A percentile compares a stretch with the other conserved stretches of the same genome.
phyloP scores from a whole-genome alignment of 2,113 vertebrate genomes.

The Tricholaema leucomelas region DNA sequence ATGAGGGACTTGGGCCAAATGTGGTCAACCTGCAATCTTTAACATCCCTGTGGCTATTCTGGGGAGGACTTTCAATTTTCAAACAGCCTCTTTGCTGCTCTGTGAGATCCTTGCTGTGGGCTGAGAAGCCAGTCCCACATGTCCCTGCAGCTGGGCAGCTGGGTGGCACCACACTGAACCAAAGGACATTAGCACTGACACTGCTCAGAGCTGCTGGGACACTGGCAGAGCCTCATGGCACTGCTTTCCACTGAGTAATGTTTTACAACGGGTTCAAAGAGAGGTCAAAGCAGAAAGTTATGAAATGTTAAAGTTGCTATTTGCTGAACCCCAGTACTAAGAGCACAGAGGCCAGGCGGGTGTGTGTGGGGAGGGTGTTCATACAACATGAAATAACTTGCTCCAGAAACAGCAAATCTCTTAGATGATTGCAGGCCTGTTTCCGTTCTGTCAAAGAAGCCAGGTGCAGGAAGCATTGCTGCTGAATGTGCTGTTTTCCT shows the following conservation, averaged over 20 bases:
- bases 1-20: accelerated
- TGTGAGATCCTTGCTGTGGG: neutral
- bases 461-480: neutral
- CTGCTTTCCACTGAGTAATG: neutral
- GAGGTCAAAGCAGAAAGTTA: neutral
- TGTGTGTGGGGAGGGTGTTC: neutral
- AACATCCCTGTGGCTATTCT: neutral
- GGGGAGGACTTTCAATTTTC: accelerated
- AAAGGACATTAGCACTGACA: neutral
- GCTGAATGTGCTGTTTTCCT: neutral
- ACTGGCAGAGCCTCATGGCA: neutral
- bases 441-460: neutral
- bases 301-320: neutral
- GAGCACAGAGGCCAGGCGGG: accelerated
- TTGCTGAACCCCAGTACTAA: neutral
- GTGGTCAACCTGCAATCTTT: accelerated
- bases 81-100: neutral
- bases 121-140: neutral
- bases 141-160: accelerated
- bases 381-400: neutral
- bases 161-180: neutral
- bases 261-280: neutral
- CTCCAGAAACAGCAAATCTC: neutral
- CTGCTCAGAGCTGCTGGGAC: neutral
- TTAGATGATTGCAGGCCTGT: neutral